phyloP scores from a whole-genome alignment of 2,113 vertebrate genomes.

The Macaca nemestrina region DNA sequence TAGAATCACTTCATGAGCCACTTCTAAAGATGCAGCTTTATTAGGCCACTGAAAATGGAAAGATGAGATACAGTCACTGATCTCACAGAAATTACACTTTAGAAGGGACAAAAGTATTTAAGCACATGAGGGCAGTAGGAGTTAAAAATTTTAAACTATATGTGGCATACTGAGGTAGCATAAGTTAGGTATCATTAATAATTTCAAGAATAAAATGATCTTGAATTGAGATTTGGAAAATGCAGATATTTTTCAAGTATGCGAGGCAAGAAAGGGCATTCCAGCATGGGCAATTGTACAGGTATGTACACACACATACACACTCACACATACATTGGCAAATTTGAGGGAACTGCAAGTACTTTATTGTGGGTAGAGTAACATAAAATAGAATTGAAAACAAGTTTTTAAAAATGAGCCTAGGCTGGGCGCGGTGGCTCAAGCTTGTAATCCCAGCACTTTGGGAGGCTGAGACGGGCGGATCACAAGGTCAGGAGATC shows the following conservation, averaged over 20 bases:
- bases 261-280: neutral
- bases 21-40: neutral
- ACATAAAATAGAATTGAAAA: conserved; percentile 1
- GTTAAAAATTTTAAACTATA: neutral
- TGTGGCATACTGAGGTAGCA: neutral
- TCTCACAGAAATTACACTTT: neutral
- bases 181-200: neutral
- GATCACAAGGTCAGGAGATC: no score
- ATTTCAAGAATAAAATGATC: neutral
- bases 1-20: neutral
- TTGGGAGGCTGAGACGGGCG: no score
- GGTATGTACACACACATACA: neutral
- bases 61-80: neutral
- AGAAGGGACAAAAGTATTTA: neutral
- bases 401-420: neutral
- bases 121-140: neutral
- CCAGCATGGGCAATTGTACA: neutral
- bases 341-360: neutral
- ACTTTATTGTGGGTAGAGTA: neutral
- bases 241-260: neutral
- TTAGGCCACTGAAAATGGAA: neutral
- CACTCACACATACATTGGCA: neutral
- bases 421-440: neutral
- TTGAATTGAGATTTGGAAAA: neutral
- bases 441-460: no score